Conservation (phyloP, 2,888 invertebrate species). For the Plebejus argus region DNA sequence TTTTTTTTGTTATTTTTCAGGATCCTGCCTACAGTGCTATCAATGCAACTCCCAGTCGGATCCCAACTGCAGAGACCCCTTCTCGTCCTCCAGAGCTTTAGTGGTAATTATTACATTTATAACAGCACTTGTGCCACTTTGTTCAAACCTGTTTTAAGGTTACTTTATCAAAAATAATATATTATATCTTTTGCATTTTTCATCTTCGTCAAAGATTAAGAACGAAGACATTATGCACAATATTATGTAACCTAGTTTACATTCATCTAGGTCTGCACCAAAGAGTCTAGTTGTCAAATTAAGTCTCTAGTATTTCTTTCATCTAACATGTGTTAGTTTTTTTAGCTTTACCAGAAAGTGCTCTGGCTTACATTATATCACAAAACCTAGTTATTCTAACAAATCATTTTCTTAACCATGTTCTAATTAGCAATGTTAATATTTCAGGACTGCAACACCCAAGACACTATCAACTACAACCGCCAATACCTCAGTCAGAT, state of each 20-base stretch:
- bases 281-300: background rate
- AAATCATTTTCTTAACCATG: background rate
- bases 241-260: background rate
- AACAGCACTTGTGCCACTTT: too few relatives aligned
- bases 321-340: background rate
- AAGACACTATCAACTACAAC: slow-evolving; percentile 59
- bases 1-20: slow-evolving; percentile 47
- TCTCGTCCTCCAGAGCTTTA: slow-evolving; percentile 47
- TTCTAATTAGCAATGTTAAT: background rate
- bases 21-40: slow-evolving; percentile 67
- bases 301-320: background rate
- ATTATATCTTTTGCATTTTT: too few relatives aligned
- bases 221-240: background rate
- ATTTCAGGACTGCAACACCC: slow-evolving; percentile 64
- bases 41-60: slow-evolving; percentile 68
- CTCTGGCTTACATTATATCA: background rate
- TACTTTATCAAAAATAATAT: too few relatives aligned
- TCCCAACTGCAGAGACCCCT: slow-evolving; percentile 59
- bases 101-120: slow-evolving; percentile 52
- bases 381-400: background rate
- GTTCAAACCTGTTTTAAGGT: too few relatives aligned
- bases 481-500: slow-evolving; percentile 52
- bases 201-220: too few relatives aligned
- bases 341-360: background rate
- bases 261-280: background rate